Base-by-base conservation (phyloP, 2,888 invertebrate species). In the Drosophila hawaiiensis region DNA sequence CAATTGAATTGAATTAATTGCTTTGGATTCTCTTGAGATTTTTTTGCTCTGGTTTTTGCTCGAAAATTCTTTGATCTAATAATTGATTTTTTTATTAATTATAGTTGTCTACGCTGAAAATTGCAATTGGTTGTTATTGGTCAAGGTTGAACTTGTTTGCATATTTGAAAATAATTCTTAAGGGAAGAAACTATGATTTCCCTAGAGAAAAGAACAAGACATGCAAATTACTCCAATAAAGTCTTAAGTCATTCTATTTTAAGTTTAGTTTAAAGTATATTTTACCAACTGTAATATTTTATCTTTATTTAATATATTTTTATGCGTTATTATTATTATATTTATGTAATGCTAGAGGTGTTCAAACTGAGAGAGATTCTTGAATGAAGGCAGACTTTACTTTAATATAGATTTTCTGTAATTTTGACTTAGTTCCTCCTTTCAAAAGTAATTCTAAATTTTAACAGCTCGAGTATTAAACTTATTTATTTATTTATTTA, bases 1-100 rank as follows among this genome's bases (percentile, higher is more conserved):
- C 49, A 28, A 63, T 68, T 47, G 69, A 64, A 33, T 68, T 19
- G 14, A 19, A 39, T 29, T 37, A 22, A 28, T 35, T 28, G 47
- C 16, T 47, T 65, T 12, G 37, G 22, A n/a, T 7, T 53, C 47
- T 22, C 66, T 22, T 1, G 49, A 12, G 58, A 1, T 35, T 28
- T 28, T 28, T 47, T 4, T 16, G n/a, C 7, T 1, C 25, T 9
- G 49, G 1, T 35, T 37, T 37, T 35, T 55, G 10, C 39, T 28
- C 4, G 25, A 29, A 10, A 4, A 16, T 63, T 29, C 64, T 69
- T 74, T 69, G 70, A 75, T 63, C 63, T 47, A 3, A 6, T 47
- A 59, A 41, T 68, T 53, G 12, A 35, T 52, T 61, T 68, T 41
- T 22, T 31, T n/a, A 35, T 35, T 37, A 39, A 29, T 19, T 10